Conservation (phyloP, 2,888 invertebrate species). For the Carcina quercana region DNA sequence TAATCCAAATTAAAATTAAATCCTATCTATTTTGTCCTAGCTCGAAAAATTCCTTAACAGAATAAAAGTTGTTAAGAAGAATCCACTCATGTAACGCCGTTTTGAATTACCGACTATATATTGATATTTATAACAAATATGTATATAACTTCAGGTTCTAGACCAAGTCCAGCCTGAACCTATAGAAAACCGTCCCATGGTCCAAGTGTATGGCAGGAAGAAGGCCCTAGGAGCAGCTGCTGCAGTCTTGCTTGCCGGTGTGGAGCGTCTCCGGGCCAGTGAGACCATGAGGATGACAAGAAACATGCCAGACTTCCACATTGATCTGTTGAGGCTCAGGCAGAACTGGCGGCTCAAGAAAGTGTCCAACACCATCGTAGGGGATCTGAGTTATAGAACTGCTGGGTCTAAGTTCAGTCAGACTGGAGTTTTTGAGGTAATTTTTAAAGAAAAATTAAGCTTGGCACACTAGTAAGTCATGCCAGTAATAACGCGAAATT, state of each 20-base stretch:
- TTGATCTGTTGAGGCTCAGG: conserved; percentile 88
- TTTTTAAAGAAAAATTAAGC: no score
- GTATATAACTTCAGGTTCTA: conserved; percentile 71
- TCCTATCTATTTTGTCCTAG: no score
- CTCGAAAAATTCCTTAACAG: no score
- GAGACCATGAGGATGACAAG: conserved; percentile 84
- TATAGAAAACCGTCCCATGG: conserved; percentile 88
- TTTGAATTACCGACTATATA: no score
- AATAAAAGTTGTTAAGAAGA: no score
- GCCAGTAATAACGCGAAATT: no score
- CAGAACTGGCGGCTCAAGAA: conserved; percentile 98
- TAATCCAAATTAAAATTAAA: no score
- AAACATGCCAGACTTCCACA: conserved; percentile 92
- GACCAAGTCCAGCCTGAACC: conserved; percentile 93
- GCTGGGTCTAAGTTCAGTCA: conserved; percentile 96
- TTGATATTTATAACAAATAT: no score
- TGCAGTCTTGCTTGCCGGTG: conserved; percentile 87
- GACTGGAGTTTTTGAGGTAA: conserved; percentile 95
- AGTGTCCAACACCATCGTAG: conserved; percentile 95
- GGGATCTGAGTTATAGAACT: conserved; percentile 96
- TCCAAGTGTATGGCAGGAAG: conserved; percentile 94
- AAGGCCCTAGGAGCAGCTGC: conserved; percentile 93
- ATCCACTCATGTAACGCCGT: no score
- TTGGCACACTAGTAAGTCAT: no score
- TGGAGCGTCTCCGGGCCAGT: conserved; percentile 88